A percentile compares a stretch with the other conserved stretches of the same genome.
phyloP scores from a whole-genome alignment of 2,888 invertebrate genomes.

The Drosophila pseudotakahashii region DNA sequence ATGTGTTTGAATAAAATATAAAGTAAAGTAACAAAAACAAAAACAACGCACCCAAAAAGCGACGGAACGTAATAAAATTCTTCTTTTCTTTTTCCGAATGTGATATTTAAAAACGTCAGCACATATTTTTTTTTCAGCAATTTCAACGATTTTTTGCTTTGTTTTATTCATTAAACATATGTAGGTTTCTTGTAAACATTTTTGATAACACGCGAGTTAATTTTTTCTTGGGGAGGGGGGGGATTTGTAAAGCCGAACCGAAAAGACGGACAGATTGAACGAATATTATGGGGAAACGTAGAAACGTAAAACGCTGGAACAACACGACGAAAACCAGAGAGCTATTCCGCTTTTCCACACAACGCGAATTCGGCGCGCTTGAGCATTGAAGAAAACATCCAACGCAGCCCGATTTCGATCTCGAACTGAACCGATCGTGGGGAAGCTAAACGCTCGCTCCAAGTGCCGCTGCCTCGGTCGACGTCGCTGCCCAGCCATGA shows the following conservation, averaged over 20 bases:
- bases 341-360: conserved; percentile 39
- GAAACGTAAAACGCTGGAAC: conserved; percentile 5
- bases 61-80: conserved; percentile 39
- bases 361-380: conserved; percentile 47
- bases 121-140: conserved; percentile 24
- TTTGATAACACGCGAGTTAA: conserved; percentile 33
- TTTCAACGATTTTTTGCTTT: conserved; percentile 8
- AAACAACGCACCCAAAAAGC: conserved; percentile 66
- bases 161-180: conserved; percentile 36
- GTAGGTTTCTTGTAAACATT: conserved; percentile 42
- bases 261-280: conserved; percentile 21
- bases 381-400: conserved; percentile 66
- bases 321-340: conserved; percentile 35
- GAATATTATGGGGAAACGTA: conserved; percentile 1
- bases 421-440: conserved; percentile 70
- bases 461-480: conserved; percentile 32
- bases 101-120: conserved; percentile 36
- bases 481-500: conserved; percentile 52
- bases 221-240: conserved; percentile 5
- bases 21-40: conserved; percentile 38
- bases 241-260: conserved; percentile 21
- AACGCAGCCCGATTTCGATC: conserved; percentile 72
- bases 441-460: conserved; percentile 63
- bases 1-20: conserved; percentile 35
- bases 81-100: conserved; percentile 11